These are phyloP conservation scores for Tenthredo scrophulariae DNA, from an alignment of 2,888 invertebrate genomes.

Conservation along the genomic window DNA sequence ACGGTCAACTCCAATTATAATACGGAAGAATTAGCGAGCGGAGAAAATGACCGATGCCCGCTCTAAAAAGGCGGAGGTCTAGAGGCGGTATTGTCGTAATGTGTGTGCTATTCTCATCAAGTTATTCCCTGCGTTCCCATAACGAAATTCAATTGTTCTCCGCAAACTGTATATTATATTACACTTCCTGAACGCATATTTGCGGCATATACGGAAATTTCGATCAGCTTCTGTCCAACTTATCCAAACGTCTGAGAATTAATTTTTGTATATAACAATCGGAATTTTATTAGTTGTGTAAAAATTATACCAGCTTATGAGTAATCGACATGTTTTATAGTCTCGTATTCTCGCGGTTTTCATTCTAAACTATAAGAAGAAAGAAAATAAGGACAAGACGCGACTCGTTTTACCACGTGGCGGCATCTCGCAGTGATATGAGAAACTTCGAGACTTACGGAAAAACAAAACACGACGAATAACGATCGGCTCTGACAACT, in stretches of 20 bases:
- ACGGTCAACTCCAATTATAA: constrained; percentile 3
- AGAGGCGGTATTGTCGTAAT: neutral
- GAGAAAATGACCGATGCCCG: neutral
- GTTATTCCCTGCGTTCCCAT: constrained; percentile 5
- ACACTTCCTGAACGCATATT: neutral
- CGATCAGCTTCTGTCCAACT: no score
- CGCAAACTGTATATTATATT: neutral
- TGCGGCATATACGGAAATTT: no score
- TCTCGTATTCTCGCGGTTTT: constrained; percentile 23
- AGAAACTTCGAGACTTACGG: neutral
- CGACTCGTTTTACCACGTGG: neutral
- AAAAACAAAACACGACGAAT: neutral
- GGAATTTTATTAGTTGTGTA: neutral
- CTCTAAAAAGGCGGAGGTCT: neutral
- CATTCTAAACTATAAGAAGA: neutral
- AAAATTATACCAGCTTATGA: neutral
- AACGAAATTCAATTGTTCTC: constrained; percentile 40
- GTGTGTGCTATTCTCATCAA: constrained; percentile 2
- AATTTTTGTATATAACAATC: no score
- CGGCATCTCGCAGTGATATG: neutral
- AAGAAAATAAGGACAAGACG: neutral
- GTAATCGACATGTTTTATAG: neutral
- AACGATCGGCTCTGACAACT: no score
- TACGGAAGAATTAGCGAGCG: neutral
- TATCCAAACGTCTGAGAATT: no score